These are phyloP conservation scores for Mirounga angustirostris DNA, from an alignment of 2,113 vertebrate genomes.

Conservation along the genomic window DNA sequence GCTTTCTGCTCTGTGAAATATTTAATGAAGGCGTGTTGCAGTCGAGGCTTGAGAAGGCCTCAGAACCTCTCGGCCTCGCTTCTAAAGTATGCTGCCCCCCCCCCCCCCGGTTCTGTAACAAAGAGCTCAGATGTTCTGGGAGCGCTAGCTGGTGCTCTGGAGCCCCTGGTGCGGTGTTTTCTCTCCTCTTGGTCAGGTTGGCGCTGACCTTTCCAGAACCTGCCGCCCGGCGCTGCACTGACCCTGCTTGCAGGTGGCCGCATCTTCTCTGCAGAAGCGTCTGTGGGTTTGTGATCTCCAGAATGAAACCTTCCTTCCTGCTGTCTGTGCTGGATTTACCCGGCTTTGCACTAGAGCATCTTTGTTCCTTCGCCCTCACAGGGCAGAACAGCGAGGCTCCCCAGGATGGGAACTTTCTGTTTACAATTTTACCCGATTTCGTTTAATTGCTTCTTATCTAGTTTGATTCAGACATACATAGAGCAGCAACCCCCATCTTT, in stretches of 20 bases:
- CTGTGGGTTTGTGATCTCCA: constrained; percentile 39
- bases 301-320: constrained; percentile 68
- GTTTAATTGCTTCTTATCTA: constrained; percentile 31
- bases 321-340: constrained; percentile 50
- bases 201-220: not conserved
- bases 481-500: not conserved
- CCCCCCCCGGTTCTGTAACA: constrained; percentile 17
- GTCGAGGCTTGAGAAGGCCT: not conserved
- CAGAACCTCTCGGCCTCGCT: not conserved
- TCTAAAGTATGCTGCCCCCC: constrained; percentile 14
- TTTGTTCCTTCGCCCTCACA: constrained; percentile 58
- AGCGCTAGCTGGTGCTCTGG: not conserved
- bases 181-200: not conserved
- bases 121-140: not conserved
- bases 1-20: not conserved
- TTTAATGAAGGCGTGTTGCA: constrained; percentile 44
- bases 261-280: constrained; percentile 60
- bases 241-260: not conserved
- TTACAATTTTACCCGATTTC: not conserved
- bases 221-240: not conserved
- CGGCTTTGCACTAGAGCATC: not conserved
- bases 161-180: fast-evolving
- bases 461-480: not conserved
- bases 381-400: constrained; percentile 30
- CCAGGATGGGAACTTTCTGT: constrained; percentile 24